Evolutionary conservation across 2,888 invertebrate species (phyloP).

Genomic region (Archaeoteleia sp.): DNA sequence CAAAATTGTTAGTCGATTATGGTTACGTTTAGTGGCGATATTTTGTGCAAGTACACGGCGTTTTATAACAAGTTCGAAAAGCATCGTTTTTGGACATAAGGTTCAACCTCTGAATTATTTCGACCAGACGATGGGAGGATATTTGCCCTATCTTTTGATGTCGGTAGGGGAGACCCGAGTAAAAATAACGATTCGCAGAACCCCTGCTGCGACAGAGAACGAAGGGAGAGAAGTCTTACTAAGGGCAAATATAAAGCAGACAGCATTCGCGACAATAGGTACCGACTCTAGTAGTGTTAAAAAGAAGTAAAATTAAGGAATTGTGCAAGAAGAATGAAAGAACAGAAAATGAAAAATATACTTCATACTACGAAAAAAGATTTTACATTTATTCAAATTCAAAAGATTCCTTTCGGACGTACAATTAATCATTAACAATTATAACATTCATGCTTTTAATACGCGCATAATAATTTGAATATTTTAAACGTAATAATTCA

Average conservation of each 20-base stretch:
- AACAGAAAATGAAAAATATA: no score
- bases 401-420: no score
- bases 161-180: conserved; percentile 54
- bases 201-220: conserved; percentile 50
- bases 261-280: conserved; percentile 46
- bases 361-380: no score
- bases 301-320: conserved; percentile 37
- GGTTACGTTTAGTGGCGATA: no score
- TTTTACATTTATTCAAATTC: background rate
- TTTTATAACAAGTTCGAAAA: no score
- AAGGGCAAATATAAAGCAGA: conserved; percentile 52
- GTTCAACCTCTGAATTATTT: conserved; percentile 65
- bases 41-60: no score
- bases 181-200: conserved; percentile 55
- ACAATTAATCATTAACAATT: no score
- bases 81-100: conserved; percentile 28
- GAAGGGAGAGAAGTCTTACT: conserved; percentile 50
- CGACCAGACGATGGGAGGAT: conserved; percentile 54
- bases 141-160: conserved; percentile 54
- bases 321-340: conserved; percentile 14
- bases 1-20: no score
- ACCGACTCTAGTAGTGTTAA: conserved; percentile 26
- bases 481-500: no score
- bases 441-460: no score
- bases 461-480: no score